These are phyloP conservation scores for Malaclemys terrapin DNA, from an alignment of 2,113 vertebrate species.

Conservation along the genomic window DNA sequence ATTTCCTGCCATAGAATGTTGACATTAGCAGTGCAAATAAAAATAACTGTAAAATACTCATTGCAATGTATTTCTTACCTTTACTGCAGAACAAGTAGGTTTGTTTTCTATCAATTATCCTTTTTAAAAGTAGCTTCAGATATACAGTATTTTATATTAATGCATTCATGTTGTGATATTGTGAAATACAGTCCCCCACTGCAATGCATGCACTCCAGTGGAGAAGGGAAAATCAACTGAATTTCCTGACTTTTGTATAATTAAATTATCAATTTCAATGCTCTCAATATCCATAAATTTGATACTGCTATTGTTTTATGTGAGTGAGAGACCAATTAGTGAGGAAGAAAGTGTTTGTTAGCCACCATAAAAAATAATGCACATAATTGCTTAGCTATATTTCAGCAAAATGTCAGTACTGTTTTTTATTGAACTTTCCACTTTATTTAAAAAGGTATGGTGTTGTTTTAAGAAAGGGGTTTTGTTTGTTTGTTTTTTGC, in stretches of 20 bases:
- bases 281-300: constrained; percentile 32
- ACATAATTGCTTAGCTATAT: background rate
- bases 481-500: background rate
- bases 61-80: background rate
- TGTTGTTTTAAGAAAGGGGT: background rate
- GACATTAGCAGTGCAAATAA: no score
- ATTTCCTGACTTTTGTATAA: constrained; percentile 30
- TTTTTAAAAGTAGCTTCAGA: background rate
- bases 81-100: background rate
- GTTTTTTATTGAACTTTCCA: background rate
- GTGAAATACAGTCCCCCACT: constrained; percentile 4
- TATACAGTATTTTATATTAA: background rate
- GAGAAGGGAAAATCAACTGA: constrained; percentile 9
- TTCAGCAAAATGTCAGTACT: background rate
- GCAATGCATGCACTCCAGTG: accelerated
- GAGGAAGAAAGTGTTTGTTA: constrained; percentile 8
- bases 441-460: background rate
- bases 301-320: constrained; percentile 45
- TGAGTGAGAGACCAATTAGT: background rate
- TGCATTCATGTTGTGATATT: background rate
- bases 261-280: constrained; percentile 22
- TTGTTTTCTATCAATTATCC: background rate
- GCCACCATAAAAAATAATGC: constrained; percentile 21
- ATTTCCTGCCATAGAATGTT: background rate
- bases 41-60: no score